These are phyloP conservation scores for Axinella damicornis DNA, from an alignment of 37 sponge, comb jelly and placozoan species.

Conservation along the genomic window DNA sequence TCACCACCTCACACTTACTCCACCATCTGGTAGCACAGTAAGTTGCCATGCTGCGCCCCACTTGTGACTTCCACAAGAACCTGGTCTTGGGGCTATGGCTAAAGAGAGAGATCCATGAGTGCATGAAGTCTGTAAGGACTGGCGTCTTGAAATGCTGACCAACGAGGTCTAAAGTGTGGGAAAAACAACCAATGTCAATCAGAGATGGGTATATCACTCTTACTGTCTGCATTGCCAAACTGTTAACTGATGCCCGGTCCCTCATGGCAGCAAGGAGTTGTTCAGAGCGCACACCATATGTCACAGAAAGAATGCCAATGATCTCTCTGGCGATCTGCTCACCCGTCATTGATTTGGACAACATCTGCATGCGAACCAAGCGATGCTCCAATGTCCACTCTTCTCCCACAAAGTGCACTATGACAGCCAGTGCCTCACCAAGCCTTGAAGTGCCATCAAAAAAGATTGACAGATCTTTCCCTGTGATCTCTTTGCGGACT, in stretches of 20 bases:
- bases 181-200: background rate
- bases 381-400: conserved; percentile 36
- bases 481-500: background rate
- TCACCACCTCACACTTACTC: conserved; percentile 44
- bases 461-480: conserved; percentile 8
- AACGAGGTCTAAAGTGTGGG: conserved; percentile 31
- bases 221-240: conserved; percentile 17
- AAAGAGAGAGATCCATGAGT: conserved; percentile 23
- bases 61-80: conserved; percentile 27
- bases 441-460: background rate
- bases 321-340: conserved; percentile 6
- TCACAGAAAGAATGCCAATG: conserved; percentile 7
- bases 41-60: conserved; percentile 12
- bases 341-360: conserved; percentile 20
- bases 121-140: conserved; percentile 13
- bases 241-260: conserved; percentile 35
- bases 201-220: conserved; percentile 27
- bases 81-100: conserved; percentile 44
- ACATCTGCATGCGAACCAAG: conserved; percentile 26
- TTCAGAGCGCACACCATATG: conserved; percentile 10
- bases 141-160: conserved; percentile 43
- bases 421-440: conserved; percentile 53
- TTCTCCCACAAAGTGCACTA: conserved; percentile 19
- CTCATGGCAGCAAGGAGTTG: conserved; percentile 24
- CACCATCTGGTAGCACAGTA: conserved; percentile 32